Conservation (phyloP, 2,797 vertebrate genomes). For the Lithobates pipiens region DNA sequence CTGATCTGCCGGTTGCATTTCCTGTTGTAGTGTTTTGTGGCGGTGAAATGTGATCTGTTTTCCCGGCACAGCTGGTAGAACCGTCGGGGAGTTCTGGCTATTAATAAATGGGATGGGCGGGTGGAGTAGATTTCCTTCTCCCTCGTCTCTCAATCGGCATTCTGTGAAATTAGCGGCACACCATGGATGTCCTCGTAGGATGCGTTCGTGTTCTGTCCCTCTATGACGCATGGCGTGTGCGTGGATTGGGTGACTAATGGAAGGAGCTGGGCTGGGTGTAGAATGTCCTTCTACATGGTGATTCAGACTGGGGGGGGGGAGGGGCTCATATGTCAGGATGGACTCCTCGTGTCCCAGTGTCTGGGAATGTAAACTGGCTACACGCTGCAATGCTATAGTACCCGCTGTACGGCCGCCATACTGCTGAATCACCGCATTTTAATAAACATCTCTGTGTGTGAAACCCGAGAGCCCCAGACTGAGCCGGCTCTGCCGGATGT, state of each 20-base stretch:
- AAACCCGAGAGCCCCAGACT: constrained; percentile 8
- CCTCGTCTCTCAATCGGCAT: background rate
- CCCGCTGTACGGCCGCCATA: background rate
- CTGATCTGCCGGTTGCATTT: constrained; percentile 39
- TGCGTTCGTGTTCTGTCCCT: background rate
- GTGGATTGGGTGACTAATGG: constrained; percentile 7
- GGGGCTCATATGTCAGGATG: constrained; percentile 14
- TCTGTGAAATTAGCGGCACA: background rate
- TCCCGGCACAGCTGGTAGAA: constrained; percentile 39
- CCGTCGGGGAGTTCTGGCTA: constrained; percentile 6
- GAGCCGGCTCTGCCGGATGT: background rate
- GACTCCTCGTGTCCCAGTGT: constrained; percentile 6
- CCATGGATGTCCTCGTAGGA: background rate
- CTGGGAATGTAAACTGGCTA: constrained; percentile 43
- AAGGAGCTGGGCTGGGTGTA: background rate
- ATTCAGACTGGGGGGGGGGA: background rate
- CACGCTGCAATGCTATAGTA: background rate
- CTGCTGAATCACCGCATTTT: constrained; percentile 50
- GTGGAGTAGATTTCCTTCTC: constrained; percentile 24
- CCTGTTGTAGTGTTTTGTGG: constrained; percentile 17
- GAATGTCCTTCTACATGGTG: background rate
- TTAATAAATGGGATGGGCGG: constrained; percentile 19
- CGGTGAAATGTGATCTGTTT: constrained; percentile 41
- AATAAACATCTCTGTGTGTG: constrained; percentile 30
- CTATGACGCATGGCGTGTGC: background rate